Evolutionary conservation across 2,113 vertebrate species (phyloP).

Genomic region (Aplodontia rufa): DNA sequence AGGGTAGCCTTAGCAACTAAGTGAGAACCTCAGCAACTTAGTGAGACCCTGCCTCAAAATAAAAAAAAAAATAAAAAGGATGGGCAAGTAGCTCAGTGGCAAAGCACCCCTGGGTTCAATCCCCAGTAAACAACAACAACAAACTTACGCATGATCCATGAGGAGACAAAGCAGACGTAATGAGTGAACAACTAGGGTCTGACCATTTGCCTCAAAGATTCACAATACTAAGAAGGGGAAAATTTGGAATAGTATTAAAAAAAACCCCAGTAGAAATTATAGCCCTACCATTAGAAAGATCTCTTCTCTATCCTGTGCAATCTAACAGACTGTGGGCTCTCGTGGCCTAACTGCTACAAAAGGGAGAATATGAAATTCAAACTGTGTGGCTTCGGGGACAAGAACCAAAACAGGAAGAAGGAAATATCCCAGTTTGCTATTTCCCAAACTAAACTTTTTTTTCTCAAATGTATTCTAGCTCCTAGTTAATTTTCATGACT

Average conservation of each 20-base stretch:
- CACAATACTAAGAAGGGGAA: not conserved
- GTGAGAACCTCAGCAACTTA: too few relatives aligned
- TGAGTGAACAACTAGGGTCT: not conserved
- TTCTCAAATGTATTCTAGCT: not conserved
- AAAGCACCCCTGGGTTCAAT: too few relatives aligned
- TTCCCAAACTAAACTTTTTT: not conserved
- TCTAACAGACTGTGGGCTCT: not conserved
- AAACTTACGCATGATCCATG: not conserved
- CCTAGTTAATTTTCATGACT: not conserved
- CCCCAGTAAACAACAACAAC: not conserved
- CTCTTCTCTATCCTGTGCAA: not conserved
- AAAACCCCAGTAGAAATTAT: not conserved
- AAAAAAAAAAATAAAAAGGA: too few relatives aligned
- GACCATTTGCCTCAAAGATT: not conserved
- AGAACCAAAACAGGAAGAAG: not conserved
- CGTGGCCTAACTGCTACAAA: not conserved
- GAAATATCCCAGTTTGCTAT: not conserved
- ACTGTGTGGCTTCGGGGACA: not conserved
- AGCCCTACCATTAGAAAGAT: not conserved
- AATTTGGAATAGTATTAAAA: not conserved
- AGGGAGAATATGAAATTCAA: not conserved
- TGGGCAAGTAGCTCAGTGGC: too few relatives aligned
- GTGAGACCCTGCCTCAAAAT: too few relatives aligned
- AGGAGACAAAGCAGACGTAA: not conserved
- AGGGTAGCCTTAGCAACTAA: too few relatives aligned